These are phyloP conservation scores for Platycheirus rosarum DNA, from an alignment of 2,888 invertebrate species.

Conservation along the genomic window DNA sequence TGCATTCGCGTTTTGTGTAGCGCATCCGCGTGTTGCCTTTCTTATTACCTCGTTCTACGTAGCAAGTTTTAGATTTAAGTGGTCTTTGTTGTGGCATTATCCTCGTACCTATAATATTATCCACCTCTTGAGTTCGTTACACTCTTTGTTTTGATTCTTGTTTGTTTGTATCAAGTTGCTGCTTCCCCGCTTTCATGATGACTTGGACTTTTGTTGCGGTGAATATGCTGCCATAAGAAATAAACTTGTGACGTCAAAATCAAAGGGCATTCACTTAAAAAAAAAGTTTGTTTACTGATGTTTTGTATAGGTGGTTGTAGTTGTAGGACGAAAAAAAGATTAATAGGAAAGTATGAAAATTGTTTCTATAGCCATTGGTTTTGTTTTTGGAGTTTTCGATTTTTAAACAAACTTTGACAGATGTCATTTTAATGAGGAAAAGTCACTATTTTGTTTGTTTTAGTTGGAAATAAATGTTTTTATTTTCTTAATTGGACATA, in stretches of 20 bases:
- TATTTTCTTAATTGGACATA: no score
- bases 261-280: constrained; percentile 62
- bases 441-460: no score
- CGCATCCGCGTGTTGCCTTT: background rate
- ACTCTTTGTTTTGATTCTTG: constrained; percentile 71
- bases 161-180: constrained; percentile 47
- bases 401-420: background rate
- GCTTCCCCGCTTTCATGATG: constrained; percentile 2
- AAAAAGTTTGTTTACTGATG: constrained; percentile 50
- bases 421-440: background rate
- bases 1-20: constrained; percentile 16
- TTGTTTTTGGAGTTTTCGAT: background rate
- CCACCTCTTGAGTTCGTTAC: constrained; percentile 59
- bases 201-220: background rate
- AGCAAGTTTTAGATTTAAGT: constrained; percentile 37
- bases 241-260: constrained; percentile 59
- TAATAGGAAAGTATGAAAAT: background rate
- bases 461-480: no score
- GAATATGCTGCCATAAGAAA: background rate
- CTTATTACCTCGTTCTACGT: background rate
- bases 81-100: constrained; percentile 56
- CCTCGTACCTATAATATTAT: constrained; percentile 41
- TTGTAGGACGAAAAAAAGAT: background rate
- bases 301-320: background rate
- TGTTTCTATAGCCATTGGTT: background rate